A percentile compares a stretch with the other conserved stretches of the same genome.
Evolutionary conservation across 2,797 vertebrate species (phyloP).

Genomic region (Brachyalestes nurse): DNA sequence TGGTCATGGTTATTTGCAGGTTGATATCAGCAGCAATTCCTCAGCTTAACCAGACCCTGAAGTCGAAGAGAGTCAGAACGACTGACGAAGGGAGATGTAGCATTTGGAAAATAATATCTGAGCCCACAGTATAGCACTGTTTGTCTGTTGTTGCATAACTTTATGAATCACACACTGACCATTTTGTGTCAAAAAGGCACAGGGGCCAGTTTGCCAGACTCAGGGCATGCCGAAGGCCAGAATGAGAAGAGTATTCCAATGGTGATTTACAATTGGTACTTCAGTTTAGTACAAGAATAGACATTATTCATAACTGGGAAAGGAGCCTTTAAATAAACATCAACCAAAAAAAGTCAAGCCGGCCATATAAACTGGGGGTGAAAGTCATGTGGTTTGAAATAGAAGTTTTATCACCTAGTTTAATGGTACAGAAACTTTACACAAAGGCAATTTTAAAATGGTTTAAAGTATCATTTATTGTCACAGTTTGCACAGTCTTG

Average conservation of each 20-base stretch:
- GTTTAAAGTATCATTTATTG: too few relatives aligned
- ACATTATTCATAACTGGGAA: too few relatives aligned
- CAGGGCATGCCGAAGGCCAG: too few relatives aligned
- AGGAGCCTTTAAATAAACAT: not conserved
- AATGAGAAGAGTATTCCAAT: too few relatives aligned
- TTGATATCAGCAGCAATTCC: constrained; percentile 37
- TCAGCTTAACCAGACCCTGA: constrained; percentile 25
- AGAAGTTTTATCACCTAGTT: not conserved
- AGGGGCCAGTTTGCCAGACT: too few relatives aligned
- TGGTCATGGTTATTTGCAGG: constrained; percentile 56
- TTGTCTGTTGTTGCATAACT: not conserved
- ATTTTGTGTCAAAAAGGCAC: not conserved
- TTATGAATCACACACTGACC: not conserved
- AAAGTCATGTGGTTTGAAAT: not conserved
- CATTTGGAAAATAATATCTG: constrained; percentile 38
- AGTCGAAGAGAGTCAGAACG: constrained; percentile 19
- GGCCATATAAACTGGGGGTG: not conserved
- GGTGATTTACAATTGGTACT: too few relatives aligned
- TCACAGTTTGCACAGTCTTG: too few relatives aligned
- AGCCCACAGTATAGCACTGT: constrained; percentile 30
- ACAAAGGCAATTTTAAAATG: too few relatives aligned
- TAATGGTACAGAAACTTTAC: not conserved
- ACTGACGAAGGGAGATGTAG: constrained; percentile 30
- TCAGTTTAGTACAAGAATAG: too few relatives aligned
- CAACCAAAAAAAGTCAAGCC: not conserved